Conservation (phyloP, 2,797 vertebrate genomes). For the Scolopax rusticola region DNA sequence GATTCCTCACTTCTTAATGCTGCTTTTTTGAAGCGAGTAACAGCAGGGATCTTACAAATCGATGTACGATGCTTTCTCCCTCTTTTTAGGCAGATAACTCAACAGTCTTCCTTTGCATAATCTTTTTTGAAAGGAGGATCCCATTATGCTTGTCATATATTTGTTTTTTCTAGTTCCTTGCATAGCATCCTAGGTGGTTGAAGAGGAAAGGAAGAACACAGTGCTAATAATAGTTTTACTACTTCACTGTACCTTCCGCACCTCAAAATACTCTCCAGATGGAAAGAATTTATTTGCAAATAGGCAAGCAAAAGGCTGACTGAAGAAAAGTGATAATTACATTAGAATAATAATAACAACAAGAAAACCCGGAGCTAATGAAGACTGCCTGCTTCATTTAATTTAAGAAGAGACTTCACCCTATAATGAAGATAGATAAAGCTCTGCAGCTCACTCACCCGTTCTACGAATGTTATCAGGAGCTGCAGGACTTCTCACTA, state of each 20-base stretch:
- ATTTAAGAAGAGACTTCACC: conserved; percentile 45
- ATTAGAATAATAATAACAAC: conserved; percentile 64
- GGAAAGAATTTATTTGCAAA: conserved; percentile 58
- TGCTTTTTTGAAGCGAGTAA: background rate
- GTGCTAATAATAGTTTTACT: conserved; percentile 4
- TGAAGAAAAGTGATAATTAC: conserved; percentile 62
- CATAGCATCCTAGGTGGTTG: background rate
- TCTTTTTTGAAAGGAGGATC: background rate
- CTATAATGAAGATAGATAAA: conserved; percentile 39
- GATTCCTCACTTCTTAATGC: background rate
- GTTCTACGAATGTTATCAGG: background rate
- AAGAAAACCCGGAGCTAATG: conserved; percentile 42
- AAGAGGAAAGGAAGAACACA: background rate
- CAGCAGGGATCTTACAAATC: background rate
- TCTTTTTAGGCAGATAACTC: background rate
- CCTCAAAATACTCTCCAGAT: conserved; percentile 59
- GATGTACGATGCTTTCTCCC: background rate
- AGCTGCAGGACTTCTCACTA: conserved; percentile 7
- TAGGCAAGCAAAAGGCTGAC: conserved; percentile 51
- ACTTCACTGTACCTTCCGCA: conserved; percentile 11
- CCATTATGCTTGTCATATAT: background rate
- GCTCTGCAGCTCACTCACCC: conserved; percentile 1
- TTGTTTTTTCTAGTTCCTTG: background rate
- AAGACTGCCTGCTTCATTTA: conserved; percentile 51
- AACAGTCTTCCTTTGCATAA: background rate